Base-by-base conservation (phyloP, 2,888 invertebrate genomes). In the Eupithecia exiguata region DNA sequence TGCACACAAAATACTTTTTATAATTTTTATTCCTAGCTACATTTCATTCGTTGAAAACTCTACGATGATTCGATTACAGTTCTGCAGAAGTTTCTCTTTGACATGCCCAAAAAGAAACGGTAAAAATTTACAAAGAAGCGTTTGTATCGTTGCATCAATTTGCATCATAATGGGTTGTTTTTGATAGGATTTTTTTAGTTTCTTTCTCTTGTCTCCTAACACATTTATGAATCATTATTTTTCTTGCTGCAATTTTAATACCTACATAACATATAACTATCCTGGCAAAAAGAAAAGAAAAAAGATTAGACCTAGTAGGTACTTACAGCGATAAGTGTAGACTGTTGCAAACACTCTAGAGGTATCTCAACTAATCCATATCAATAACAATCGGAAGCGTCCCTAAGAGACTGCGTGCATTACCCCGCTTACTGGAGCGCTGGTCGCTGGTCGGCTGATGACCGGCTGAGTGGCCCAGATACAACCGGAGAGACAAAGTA, bases 1-100 rank as follows among this genome's bases (percentile, higher is more conserved):
- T 74, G 76, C 79, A 82, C 82, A 84, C 80, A 79, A 69, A 62
- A 49, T 75, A 68, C 79, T 78, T 81, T 82, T 82, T 77, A 76
- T 67, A 82, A 81, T 84, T 84, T 83, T 80, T 67, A n/a, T 72
- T 70, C 7, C 25, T 38, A 72, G 63, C 63, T 72, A 70, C 73
- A 71, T 53, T 70, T 66, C 69, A 76, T 70, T 66, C 68, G 62
- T 62, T 36, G 65, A 71, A 70, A 46, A 72, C 69, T 69, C 66
- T 76, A 74, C 40, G 73, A 69, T 77, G 66, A 79, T 79, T 77
- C 68, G 72, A 80, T 80, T 80, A 78, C 69, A 78, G 70, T 69
- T 78, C 65, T 76, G 74, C 63, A 70, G 58, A 72, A 79, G 78
- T 76, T 79, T 76, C 70, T 74, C 77, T 78, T 75, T 77, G 77